These are phyloP conservation scores for Sphaerodactylus townsendi DNA, from an alignment of 2,113 vertebrate genomes.

Conservation along the genomic window DNA sequence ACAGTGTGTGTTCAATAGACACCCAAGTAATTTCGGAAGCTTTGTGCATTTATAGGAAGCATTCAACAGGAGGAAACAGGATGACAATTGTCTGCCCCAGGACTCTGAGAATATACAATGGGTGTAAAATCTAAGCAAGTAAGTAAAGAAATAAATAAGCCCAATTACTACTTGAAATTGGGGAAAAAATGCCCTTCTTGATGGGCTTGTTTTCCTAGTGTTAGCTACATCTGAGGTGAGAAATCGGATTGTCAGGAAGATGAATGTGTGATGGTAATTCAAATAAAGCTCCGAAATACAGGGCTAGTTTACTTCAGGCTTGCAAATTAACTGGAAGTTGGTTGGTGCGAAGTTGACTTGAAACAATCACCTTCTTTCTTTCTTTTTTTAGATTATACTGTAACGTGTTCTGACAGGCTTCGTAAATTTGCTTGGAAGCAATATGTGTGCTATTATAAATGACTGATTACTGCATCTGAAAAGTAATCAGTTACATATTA, in stretches of 20 bases:
- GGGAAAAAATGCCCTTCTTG: slow-evolving; percentile 28
- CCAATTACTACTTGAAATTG: slow-evolving; percentile 38
- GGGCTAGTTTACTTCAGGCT: slow-evolving; percentile 40
- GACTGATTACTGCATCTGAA: slow-evolving; percentile 4
- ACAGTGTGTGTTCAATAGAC: no score
- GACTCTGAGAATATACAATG: background rate
- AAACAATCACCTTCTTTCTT: slow-evolving; percentile 1
- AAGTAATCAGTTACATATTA: slow-evolving; percentile 16
- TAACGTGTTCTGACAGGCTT: background rate
- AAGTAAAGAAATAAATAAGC: slow-evolving; percentile 41
- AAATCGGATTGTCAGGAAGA: slow-evolving; percentile 45
- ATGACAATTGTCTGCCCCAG: no score
- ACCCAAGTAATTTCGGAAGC: no score
- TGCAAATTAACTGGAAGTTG: slow-evolving; percentile 26
- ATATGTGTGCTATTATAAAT: slow-evolving; percentile 17
- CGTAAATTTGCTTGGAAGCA: slow-evolving; percentile 32
- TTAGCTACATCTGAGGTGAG: slow-evolving; percentile 37
- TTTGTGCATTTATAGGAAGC: no score
- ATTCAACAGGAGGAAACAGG: no score
- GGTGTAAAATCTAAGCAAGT: background rate
- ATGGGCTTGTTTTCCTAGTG: slow-evolving; percentile 16
- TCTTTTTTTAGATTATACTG: background rate
- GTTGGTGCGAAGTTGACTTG: slow-evolving; percentile 14
- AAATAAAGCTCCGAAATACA: slow-evolving; percentile 45
- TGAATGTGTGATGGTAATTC: slow-evolving; percentile 31